These are phyloP conservation scores for Corapipo altera DNA, from an alignment of 2,113 vertebrate genomes.

Conservation along the genomic window DNA sequence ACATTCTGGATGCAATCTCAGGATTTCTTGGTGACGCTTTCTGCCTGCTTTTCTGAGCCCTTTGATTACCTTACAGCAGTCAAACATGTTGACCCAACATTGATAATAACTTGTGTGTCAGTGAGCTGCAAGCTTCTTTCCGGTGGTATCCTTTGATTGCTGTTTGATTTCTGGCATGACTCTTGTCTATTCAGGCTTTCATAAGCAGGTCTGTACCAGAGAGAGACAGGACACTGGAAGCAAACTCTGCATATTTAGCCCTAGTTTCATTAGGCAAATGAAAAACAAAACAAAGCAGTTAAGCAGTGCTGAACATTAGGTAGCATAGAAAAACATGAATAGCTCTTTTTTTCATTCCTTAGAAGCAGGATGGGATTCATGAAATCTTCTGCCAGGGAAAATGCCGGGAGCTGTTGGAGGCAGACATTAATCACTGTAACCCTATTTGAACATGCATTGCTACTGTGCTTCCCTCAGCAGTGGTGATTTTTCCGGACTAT, in stretches of 20 bases:
- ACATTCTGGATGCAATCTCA: not conserved
- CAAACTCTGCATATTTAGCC: not conserved
- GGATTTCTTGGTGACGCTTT: not conserved
- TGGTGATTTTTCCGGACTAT: not conserved
- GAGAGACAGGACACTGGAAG: not conserved
- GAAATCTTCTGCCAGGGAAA: not conserved
- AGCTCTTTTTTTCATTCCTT: not conserved
- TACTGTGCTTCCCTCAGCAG: not conserved
- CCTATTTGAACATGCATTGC: not conserved
- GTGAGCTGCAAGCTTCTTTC: not conserved
- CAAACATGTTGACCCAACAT: not conserved
- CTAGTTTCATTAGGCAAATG: not conserved
- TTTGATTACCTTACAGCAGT: not conserved
- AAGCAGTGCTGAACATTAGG: not conserved
- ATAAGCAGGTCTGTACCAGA: not conserved
- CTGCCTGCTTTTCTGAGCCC: not conserved
- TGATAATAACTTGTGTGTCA: not conserved
- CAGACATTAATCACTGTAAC: not conserved
- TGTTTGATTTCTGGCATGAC: not conserved
- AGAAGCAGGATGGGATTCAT: not conserved
- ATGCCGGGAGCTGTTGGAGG: not conserved
- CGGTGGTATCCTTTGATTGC: not conserved
- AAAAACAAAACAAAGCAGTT: not conserved
- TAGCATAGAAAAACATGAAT: not conserved
- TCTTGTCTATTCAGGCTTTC: not conserved